Percentiles rank a stretch among this genome's conserved stretches.
phyloP scores from a whole-genome alignment of 2,113 vertebrate species.

The Brachyistius frenatus region DNA sequence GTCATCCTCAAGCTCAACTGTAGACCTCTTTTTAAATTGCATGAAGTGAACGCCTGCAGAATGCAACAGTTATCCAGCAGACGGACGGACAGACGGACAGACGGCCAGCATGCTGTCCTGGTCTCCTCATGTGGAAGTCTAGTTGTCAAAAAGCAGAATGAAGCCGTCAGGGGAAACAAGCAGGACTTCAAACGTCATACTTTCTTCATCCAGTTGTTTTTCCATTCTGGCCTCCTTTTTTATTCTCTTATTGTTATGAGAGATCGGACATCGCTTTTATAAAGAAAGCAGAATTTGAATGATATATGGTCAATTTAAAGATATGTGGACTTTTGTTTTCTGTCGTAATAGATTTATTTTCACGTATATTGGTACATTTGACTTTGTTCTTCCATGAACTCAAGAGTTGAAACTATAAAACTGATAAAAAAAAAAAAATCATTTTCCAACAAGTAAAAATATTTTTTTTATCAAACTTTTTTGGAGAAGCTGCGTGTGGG shows the following conservation, averaged over 20 bases:
- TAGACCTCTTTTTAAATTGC: too few relatives aligned
- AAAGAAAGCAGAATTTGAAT: background rate
- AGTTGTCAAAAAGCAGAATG: too few relatives aligned
- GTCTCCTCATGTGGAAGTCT: too few relatives aligned
- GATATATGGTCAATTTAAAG: background rate
- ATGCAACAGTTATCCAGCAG: too few relatives aligned
- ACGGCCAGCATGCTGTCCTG: too few relatives aligned
- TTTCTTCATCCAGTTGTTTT: background rate
- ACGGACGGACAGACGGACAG: too few relatives aligned
- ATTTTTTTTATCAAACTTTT: background rate
- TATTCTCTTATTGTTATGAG: background rate
- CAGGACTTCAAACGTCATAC: background rate
- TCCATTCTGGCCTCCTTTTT: background rate
- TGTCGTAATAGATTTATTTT: background rate
- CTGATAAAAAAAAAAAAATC: conserved; percentile 5
- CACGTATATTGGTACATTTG: background rate
- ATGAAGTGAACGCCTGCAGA: too few relatives aligned
- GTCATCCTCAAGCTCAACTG: too few relatives aligned
- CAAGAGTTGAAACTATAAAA: background rate
- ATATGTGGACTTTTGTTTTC: background rate
- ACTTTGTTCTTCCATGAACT: background rate
- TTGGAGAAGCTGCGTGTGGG: background rate
- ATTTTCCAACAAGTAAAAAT: conserved; percentile 1
- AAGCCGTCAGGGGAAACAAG: too few relatives aligned
- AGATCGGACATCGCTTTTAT: background rate